Base-by-base conservation (phyloP, 2,797 vertebrate species). In the Rhabdophis nuchalis region DNA sequence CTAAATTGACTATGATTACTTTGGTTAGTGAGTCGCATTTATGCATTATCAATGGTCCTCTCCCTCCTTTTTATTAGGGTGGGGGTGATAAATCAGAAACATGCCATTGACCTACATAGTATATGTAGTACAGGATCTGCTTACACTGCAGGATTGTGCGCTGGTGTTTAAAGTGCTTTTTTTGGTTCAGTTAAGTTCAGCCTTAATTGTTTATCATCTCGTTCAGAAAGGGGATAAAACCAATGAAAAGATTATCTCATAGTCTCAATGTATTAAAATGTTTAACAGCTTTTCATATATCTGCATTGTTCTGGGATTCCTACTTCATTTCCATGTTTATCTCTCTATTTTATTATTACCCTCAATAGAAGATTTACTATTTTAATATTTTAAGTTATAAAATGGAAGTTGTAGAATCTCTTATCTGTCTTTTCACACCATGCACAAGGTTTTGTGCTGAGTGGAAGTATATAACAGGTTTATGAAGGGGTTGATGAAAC, bases 331-430 rank as follows among this genome's bases (percentile, higher is more conserved):
- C 89, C n/a, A 85, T 87, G n/a, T 8, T 90, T 68, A 29, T 46
- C 89, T 87, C 52, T n/a, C 41, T 60, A 82, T 90, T 90, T 93
- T 93, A 77, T 41, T 90, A 86, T 90, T 53, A 36, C 25, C 50
- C 32, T 90, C 77, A 93, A 50, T 85, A 41, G 46, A 46, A 20
- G 36, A 11, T 91, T 18, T 93, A 88, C 93, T 88, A 85, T 5
- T 27, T 93, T 93, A 94, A 68, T 57, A 93, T 36, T 60, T 82
- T 16, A 64, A 14, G 13, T 50, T 88, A 46, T 90, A 86, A 93
- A 93, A 92, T 93, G 95, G 94, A 53, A 92, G 60, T 10, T 57
- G 29, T 20, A 27, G 92, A 56, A 93, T 88, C 23, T 23, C 16
- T 25, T 77, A 29, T 77, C 57, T 86, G 25, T 82, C 32, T 87